Percentiles rank a stretch among this genome's conserved stretches.
These are phyloP conservation scores for Cheirogaleus major DNA, from an alignment of 2,797 vertebrate genomes.

Conservation along the genomic window DNA sequence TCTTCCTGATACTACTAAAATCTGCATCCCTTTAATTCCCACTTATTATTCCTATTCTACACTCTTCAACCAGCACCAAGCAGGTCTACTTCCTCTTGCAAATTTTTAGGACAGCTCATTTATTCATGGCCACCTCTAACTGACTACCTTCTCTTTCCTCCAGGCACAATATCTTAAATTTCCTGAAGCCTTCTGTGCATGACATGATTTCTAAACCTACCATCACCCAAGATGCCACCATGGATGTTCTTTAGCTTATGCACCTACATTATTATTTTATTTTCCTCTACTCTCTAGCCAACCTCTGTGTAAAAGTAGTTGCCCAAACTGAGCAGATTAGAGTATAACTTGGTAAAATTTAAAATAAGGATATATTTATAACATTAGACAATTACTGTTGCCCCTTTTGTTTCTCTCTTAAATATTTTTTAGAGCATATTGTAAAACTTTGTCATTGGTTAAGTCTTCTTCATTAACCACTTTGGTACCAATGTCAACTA, in stretches of 20 bases:
- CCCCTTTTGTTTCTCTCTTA: neutral
- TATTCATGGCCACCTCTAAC: neutral
- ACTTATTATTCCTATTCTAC: neutral
- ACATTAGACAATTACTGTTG: neutral
- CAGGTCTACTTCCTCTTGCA: neutral
- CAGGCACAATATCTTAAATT: neutral
- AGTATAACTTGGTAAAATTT: neutral
- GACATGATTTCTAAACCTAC: neutral
- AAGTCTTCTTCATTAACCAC: neutral
- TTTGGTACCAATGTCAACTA: no score
- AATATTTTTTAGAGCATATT: neutral
- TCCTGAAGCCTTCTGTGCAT: neutral
- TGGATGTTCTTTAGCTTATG: neutral
- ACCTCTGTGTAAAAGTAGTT: neutral
- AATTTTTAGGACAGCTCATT: neutral
- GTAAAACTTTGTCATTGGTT: neutral
- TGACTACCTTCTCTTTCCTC: neutral
- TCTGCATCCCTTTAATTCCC: neutral
- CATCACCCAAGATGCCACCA: neutral
- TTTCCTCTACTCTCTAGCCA: neutral
- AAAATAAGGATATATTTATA: conserved; percentile 6
- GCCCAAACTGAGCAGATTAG: neutral
- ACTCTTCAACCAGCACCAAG: neutral
- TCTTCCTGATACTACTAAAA: neutral
- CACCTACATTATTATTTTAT: neutral